Percentiles rank a stretch among this genome's conserved stretches.
Evolutionary conservation across 2,888 invertebrate species (phyloP).

Genomic region (Drosophila nr. perissopoda): DNA sequence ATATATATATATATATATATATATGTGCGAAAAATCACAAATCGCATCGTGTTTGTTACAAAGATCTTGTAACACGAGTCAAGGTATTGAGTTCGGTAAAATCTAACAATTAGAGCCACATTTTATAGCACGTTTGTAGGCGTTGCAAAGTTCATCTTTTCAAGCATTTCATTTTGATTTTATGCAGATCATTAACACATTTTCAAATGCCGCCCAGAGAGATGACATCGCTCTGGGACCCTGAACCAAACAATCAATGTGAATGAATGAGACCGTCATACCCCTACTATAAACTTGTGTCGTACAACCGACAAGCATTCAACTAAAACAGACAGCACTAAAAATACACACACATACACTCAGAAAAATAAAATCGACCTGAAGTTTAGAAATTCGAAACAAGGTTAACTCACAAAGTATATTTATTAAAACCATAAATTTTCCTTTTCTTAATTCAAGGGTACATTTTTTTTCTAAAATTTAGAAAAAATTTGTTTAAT

Average conservation of each 20-base stretch:
- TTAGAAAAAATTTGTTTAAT: neutral
- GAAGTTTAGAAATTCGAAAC: neutral
- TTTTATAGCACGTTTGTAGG: conserved; percentile 60
- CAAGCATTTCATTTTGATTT: conserved; percentile 12
- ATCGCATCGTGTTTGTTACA: neutral
- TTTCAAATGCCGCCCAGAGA: conserved; percentile 37
- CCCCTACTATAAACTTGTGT: conserved; percentile 9
- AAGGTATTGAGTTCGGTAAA: conserved; percentile 52
- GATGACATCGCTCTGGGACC: conserved; percentile 20
- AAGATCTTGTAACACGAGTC: conserved; percentile 54
- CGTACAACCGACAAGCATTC: conserved; percentile 22
- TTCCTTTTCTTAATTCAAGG: neutral
- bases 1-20: conserved; percentile 10
- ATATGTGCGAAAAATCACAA: conserved; percentile 35
- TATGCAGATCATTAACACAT: conserved; percentile 43
- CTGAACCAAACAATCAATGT: conserved; percentile 16
- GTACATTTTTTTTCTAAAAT: neutral
- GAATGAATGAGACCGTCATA: conserved; percentile 43
- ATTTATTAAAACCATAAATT: neutral
- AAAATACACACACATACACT: neutral
- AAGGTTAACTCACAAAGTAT: neutral
- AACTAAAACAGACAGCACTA: conserved; percentile 23
- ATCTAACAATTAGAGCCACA: conserved; percentile 53
- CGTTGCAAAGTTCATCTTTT: conserved; percentile 29
- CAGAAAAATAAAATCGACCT: neutral